A percentile compares a stretch with the other conserved stretches of the same genome.
These are phyloP conservation scores for Eolophus roseicapilla DNA, from an alignment of 2,113 vertebrate species.

Conservation along the genomic window DNA sequence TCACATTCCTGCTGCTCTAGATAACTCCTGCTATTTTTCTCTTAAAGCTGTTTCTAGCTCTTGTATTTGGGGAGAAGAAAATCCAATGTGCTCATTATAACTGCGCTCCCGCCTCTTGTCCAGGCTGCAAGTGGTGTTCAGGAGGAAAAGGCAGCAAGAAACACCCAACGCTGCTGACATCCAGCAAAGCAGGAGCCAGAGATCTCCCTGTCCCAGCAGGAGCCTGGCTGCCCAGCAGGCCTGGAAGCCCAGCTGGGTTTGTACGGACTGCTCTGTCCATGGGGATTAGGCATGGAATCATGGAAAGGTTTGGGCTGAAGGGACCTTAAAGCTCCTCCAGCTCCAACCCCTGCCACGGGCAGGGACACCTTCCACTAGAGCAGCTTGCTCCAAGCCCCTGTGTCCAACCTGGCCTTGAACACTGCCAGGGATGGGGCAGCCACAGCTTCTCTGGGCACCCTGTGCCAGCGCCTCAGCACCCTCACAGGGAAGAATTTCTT, in stretches of 20 bases:
- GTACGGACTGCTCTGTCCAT: fast-evolving
- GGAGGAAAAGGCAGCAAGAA: neutral
- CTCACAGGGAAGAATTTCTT: neutral
- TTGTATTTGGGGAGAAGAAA: neutral
- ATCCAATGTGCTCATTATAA: fast-evolving
- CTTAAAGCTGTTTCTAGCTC: neutral
- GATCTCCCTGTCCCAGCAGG: neutral
- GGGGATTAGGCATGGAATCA: neutral
- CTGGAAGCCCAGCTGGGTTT: neutral
- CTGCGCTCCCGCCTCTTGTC: fast-evolving
- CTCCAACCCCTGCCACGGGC: neutral
- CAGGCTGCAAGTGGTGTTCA: neutral
- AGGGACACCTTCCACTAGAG: neutral
- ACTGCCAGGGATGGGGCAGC: neutral
- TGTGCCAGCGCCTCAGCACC: neutral
- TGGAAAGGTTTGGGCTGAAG: neutral
- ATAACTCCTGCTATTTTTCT: neutral
- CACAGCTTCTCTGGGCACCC: neutral
- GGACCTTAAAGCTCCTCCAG: neutral
- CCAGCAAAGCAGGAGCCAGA: neutral
- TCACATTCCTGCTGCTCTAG: neutral
- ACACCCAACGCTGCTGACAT: fast-evolving
- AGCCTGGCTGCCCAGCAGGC: neutral
- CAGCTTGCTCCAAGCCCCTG: neutral
- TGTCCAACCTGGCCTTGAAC: neutral